Evolutionary conservation across 53 echinoderm and acorn worm genomes (phyloP).

Genomic region (Patiria pectinifera): DNA sequence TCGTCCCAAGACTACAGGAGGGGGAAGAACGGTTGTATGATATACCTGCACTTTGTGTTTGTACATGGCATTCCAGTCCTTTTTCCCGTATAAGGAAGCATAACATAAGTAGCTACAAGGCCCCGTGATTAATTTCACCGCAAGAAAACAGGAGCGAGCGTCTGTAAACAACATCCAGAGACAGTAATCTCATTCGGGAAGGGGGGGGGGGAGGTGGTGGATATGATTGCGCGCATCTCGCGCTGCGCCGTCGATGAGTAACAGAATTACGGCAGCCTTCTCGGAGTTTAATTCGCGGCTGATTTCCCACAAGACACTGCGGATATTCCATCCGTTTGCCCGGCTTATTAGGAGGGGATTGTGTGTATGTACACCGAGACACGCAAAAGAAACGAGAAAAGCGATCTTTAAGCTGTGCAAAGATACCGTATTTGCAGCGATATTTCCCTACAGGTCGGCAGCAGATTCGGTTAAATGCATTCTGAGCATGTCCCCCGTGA

Average conservation of each 20-base stretch:
- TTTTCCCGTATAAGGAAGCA: neutral
- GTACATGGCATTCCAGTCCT: neutral
- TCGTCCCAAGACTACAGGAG: neutral
- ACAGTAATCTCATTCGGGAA: slow-evolving; percentile 65
- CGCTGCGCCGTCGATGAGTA: slow-evolving; percentile 55
- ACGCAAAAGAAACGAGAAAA: neutral
- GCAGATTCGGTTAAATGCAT: slow-evolving; percentile 25
- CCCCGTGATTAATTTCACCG: slow-evolving; percentile 50
- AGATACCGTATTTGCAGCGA: neutral
- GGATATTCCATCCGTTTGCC: slow-evolving; percentile 56
- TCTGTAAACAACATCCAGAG: slow-evolving; percentile 68
- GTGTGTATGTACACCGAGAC: slow-evolving; percentile 28
- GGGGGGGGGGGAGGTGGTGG: neutral
- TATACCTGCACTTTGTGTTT: neutral
- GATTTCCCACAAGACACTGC: slow-evolving; percentile 66
- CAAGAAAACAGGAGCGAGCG: slow-evolving; percentile 40
- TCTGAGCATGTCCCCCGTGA: slow-evolving; percentile 15
- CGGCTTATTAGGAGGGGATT: slow-evolving; percentile 53
- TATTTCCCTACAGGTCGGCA: slow-evolving; percentile 26
- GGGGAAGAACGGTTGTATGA: neutral
- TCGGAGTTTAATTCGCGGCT: slow-evolving; percentile 52
- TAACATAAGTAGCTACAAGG: slow-evolving; percentile 57
- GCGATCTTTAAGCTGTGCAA: slow-evolving; percentile 49
- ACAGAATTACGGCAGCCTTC: slow-evolving; percentile 66
- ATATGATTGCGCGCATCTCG: neutral